phyloP scores from a whole-genome alignment of 2,113 vertebrate species.

The Physeter macrocephalus region DNA sequence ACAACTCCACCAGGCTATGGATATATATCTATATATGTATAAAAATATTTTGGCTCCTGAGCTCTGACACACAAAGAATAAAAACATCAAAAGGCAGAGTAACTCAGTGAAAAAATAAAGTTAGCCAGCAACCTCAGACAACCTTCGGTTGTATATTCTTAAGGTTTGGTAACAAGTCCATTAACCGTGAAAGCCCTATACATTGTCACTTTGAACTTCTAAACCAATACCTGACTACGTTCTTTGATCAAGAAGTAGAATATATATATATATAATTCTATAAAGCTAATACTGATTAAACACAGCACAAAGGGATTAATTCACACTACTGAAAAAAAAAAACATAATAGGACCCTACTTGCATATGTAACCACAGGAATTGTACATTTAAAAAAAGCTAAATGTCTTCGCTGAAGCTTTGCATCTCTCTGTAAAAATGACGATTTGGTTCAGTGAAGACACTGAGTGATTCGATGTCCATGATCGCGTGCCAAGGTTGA shows the following conservation, averaged over 20 bases:
- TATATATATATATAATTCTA: slow-evolving; percentile 94
- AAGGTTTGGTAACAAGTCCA: slow-evolving; percentile 81
- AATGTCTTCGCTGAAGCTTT: slow-evolving; percentile 95
- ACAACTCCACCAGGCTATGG: slow-evolving; percentile 79
- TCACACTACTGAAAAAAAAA: slow-evolving; percentile 82
- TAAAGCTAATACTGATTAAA: slow-evolving; percentile 96
- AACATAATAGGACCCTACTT: slow-evolving; percentile 87
- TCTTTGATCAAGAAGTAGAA: slow-evolving; percentile 93
- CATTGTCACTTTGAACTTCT: slow-evolving; percentile 89
- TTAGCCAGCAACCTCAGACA: slow-evolving; percentile 85
- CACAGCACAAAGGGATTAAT: slow-evolving; percentile 92
- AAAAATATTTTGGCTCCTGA: slow-evolving; percentile 81
- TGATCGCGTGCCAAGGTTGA: slow-evolving; percentile 93
- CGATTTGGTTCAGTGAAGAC: slow-evolving; percentile 95
- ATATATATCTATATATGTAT: slow-evolving; percentile 73
- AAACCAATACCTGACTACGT: slow-evolving; percentile 91
- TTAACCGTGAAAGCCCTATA: slow-evolving; percentile 87
- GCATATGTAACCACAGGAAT: slow-evolving; percentile 89
- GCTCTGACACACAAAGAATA: slow-evolving; percentile 76
- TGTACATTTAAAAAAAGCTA: slow-evolving; percentile 84
- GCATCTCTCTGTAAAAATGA: slow-evolving; percentile 97
- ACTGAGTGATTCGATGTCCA: slow-evolving; percentile 91
- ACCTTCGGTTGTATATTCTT: slow-evolving; percentile 75
- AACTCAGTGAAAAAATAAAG: slow-evolving; percentile 81
- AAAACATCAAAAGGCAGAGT: slow-evolving; percentile 80